Percentiles rank a stretch among this genome's conserved stretches.
Evolutionary conservation across 1,140 invertebrate genomes (phyloP).

Genomic region (Drosophila lowei): DNA sequence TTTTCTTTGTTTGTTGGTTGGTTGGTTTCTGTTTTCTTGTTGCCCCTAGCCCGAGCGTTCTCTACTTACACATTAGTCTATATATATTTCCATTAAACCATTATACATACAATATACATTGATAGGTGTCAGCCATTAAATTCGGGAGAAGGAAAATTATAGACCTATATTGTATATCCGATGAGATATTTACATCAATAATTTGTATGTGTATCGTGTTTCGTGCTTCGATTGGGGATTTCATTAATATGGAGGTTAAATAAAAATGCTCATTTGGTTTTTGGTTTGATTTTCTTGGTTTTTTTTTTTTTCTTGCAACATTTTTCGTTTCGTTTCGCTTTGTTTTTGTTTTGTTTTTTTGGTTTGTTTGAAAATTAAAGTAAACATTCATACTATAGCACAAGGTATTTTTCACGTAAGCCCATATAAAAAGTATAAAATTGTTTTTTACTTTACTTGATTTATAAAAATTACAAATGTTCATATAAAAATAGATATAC

Average conservation of each 20-base stretch:
- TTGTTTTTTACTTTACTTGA: constrained; percentile 53
- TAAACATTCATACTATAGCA: constrained; percentile 62
- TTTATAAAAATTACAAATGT: constrained; percentile 78
- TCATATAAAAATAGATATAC: constrained; percentile 79
- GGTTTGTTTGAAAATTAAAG: constrained; percentile 55
- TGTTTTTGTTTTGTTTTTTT: constrained; percentile 3
- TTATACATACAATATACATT: constrained; percentile 24
- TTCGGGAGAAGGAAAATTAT: constrained; percentile 4
- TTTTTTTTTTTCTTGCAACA: constrained; percentile 14
- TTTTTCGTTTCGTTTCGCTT: constrained; percentile 8
- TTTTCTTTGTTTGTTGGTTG: neutral
- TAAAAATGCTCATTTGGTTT: constrained; percentile 59
- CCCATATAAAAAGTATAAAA: constrained; percentile 80
- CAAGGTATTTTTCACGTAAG: constrained; percentile 71
- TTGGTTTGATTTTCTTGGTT: constrained; percentile 30
- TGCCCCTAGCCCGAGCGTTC: neutral
- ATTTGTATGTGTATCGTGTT: neutral
- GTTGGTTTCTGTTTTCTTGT: neutral
- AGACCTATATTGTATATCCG: constrained; percentile 14
- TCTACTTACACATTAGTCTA: neutral
- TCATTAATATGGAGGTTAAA: constrained; percentile 25
- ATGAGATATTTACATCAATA: constrained; percentile 28
- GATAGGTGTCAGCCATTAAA: constrained; percentile 22
- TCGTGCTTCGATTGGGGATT: neutral
- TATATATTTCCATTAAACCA: constrained; percentile 10